Conservation (phyloP, 2,888 invertebrate genomes). For the Drosophila algonquin region DNA sequence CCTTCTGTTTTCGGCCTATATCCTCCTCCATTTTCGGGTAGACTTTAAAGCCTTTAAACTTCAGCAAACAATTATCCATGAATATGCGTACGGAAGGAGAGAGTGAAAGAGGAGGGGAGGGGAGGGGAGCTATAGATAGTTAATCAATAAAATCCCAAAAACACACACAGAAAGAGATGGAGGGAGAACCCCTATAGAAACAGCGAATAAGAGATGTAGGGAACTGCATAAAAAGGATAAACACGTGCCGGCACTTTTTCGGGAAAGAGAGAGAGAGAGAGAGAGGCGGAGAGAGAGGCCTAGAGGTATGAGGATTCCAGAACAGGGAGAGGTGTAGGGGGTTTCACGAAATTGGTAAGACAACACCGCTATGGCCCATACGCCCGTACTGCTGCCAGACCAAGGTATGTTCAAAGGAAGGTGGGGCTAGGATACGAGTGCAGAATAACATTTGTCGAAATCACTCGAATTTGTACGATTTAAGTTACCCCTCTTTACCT, state of each 20-base stretch:
- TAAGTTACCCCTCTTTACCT: no score
- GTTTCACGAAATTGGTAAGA: conserved; percentile 10
- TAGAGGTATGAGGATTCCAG: no score
- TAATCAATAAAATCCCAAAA: conserved; percentile 68
- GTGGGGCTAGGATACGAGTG: not conserved
- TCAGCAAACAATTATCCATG: conserved; percentile 28
- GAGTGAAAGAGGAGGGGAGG: not conserved
- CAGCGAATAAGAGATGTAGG: not conserved
- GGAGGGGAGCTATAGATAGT: conserved; percentile 11
- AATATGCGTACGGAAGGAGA: conserved; percentile 11
- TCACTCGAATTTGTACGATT: no score
- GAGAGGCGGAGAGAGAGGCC: not conserved
- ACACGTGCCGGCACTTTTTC: conserved; percentile 63
- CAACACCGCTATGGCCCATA: not conserved
- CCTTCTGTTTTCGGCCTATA: no score
- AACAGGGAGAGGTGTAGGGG: not conserved
- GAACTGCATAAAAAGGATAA: conserved; percentile 36
- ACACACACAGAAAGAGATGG: conserved; percentile 6
- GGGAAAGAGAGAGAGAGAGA: not conserved
- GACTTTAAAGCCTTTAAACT: conserved; percentile 32
- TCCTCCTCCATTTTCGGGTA: no score
- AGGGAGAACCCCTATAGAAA: conserved; percentile 2
- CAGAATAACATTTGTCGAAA: no score
- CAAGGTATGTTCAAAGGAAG: not conserved
- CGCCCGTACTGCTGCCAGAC: not conserved